phyloP scores from a whole-genome alignment of 2,888 invertebrate species.

The Phrixothrix hirtus region DNA sequence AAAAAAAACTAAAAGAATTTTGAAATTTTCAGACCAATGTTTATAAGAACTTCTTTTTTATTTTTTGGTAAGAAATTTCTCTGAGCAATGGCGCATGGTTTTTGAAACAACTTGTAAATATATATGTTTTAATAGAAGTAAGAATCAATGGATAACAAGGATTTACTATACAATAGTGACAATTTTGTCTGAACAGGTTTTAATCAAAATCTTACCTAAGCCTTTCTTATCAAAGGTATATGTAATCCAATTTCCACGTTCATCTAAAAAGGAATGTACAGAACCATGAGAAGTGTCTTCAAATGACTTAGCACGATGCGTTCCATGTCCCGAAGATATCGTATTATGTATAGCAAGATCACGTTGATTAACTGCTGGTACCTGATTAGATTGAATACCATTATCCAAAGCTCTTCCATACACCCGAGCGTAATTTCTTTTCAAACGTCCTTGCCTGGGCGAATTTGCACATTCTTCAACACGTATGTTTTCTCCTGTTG shows the following conservation, averaged over 20 bases:
- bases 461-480: constrained; percentile 31
- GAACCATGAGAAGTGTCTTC: constrained; percentile 84
- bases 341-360: constrained; percentile 54
- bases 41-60: no score
- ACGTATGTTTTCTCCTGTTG: constrained; percentile 44
- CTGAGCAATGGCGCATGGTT: no score
- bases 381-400: constrained; percentile 42
- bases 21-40: no score
- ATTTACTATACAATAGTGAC: neutral
- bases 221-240: constrained; percentile 84
- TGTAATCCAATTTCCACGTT: constrained; percentile 84
- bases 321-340: constrained; percentile 55
- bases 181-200: neutral
- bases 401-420: constrained; percentile 54
- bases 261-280: constrained; percentile 84
- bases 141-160: no score
- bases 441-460: constrained; percentile 38
- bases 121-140: no score
- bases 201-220: constrained; percentile 50
- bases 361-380: constrained; percentile 35
- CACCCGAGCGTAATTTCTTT: constrained; percentile 35
- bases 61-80: no score
- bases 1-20: no score
- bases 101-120: no score
- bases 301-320: constrained; percentile 77